Conservation (phyloP, 2,888 invertebrate species). For the Sabatieria punctata region DNA sequence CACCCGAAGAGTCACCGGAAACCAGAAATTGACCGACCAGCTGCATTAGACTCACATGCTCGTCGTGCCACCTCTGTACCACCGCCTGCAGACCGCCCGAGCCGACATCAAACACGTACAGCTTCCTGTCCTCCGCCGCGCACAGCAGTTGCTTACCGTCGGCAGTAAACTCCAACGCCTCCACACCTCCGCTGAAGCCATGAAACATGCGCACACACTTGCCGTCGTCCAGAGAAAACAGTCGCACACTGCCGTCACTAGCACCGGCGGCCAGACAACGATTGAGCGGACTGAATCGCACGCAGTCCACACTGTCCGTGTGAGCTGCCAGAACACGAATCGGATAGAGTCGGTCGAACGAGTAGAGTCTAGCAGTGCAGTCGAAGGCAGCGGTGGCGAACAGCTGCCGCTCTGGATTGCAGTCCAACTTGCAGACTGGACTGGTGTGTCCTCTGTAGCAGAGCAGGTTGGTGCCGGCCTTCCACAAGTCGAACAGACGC, state of each 20-base stretch:
- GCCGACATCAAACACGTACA: background rate
- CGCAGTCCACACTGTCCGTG: background rate
- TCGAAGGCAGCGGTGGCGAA: background rate
- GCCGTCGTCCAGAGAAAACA: background rate
- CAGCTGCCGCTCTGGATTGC: background rate
- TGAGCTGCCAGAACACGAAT: background rate
- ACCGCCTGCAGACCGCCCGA: too few species aligned
- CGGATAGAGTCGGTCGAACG: background rate
- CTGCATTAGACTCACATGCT: too few species aligned
- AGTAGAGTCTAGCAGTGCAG: background rate
- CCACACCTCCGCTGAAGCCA: background rate
- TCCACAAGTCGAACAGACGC: background rate
- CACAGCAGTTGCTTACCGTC: background rate
- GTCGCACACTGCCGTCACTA: background rate
- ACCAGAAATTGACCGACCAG: too few species aligned
- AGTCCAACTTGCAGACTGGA: background rate
- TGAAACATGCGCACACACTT: background rate
- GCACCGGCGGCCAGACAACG: background rate
- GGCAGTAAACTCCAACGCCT: background rate
- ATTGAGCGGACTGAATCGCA: background rate
- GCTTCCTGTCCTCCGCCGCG: background rate
- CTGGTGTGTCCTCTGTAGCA: background rate
- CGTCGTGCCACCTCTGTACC: too few species aligned
- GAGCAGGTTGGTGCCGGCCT: background rate
- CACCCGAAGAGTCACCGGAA: too few species aligned